Evolutionary conservation across 2,113 vertebrate species (phyloP), one percentile per base, ranked within the genome.

Genomic region (Gnathonemus echidnorhynchus): DNA sequence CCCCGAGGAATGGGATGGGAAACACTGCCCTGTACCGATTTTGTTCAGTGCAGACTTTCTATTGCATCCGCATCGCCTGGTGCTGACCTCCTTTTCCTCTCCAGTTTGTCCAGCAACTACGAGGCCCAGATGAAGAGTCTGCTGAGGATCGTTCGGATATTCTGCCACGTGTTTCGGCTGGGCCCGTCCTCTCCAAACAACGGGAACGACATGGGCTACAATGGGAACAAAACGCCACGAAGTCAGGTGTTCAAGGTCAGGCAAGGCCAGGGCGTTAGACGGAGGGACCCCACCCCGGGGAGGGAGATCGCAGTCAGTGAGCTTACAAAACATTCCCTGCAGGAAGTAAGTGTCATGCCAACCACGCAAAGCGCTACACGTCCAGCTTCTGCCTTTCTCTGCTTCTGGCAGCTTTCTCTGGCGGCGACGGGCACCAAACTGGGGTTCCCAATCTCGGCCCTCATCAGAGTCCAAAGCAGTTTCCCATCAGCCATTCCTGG

Each of bases 91-190:
- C 19, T 88, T 48, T 49, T 9, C 58, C 42, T 74, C 88, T 80
- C 58, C 94, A 99, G 98, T 95, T 94, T 99, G 62, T 99, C 98
- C 93, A 99, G 98, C 95, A 99, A 95, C 96, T 99, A 97, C 86
- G 98, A 99, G 92, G 97, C 98, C 92, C 98, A 99, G 92, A 99
- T 98, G 97, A 99, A 99, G 95, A 99, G 98, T 94, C 96, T 99
- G 89, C 96, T 99, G 93, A 97, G 97, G 94, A 99, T 99, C 74
- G 96, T 99, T 93, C 96, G 98, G 91, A 98, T 99, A 94, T 99
- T 99, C 95, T 99, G 98, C 94, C 97, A 99, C 50, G 97, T 99
- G 89, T 99, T 99, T 94, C 97, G 97, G 77, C 95, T 99, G 90
- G 98, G 98, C 62, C 98, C 98, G 42, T 98, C 98, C 45, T 98